A percentile compares a stretch with the other conserved stretches of the same genome.
Conservation (phyloP, 1,140 invertebrate species). For the Vollenhovia emeryi region DNA sequence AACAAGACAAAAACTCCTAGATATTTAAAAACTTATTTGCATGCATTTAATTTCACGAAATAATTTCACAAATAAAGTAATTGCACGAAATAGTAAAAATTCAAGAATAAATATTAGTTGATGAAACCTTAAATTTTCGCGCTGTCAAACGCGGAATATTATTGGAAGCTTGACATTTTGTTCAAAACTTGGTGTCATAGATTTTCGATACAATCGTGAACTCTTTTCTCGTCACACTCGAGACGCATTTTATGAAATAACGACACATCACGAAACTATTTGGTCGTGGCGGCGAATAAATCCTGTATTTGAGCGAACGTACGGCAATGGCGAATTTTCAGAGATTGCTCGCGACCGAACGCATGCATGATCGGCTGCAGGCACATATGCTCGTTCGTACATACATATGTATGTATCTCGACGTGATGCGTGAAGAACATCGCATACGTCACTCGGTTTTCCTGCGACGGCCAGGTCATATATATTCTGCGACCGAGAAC, state of each 20-base stretch:
- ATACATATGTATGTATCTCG: conserved; percentile 58
- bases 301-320: not conserved
- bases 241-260: not conserved
- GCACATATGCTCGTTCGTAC: conserved; percentile 54
- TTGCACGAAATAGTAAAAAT: conserved; percentile 20
- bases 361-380: conserved; percentile 45
- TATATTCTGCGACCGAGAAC: conserved; percentile 49
- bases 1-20: not conserved
- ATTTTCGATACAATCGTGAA: not conserved
- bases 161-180: not conserved
- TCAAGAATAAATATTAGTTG: conserved; percentile 1
- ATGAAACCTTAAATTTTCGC: not conserved
- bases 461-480: conserved; percentile 54
- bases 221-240: not conserved
- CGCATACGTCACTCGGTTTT: conserved; percentile 57
- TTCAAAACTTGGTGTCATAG: not conserved
- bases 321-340: conserved; percentile 48
- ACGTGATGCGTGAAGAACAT: conserved; percentile 54
- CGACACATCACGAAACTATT: not conserved
- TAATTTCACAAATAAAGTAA: too few relatives aligned
- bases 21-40: not conserved
- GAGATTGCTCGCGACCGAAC: conserved; percentile 47
- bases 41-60: conserved; percentile 4
- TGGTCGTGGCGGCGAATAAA: not conserved
- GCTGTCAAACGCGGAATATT: not conserved